Percentiles rank a stretch among this genome's conserved stretches.
These are phyloP conservation scores for Cryptocephalus moraei DNA, from an alignment of 2,888 invertebrate genomes.

Conservation along the genomic window DNA sequence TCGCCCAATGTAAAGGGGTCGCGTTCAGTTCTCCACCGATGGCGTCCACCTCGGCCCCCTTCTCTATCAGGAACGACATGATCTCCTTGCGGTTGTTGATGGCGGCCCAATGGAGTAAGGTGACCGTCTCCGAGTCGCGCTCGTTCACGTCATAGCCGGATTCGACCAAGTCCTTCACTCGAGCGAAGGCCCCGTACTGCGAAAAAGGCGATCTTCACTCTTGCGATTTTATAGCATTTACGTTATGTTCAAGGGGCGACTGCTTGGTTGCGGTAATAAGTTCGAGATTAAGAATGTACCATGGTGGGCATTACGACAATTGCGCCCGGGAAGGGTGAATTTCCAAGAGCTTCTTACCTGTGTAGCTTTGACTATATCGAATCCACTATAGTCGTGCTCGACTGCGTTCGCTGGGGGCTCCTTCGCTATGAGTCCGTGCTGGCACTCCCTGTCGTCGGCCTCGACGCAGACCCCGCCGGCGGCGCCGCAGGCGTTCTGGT, in stretches of 20 bases:
- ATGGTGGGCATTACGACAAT: no score
- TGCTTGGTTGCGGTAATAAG: no score
- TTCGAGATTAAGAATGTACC: no score
- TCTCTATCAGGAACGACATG: conserved; percentile 76
- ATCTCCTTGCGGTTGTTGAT: conserved; percentile 95
- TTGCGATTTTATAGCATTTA: not conserved
- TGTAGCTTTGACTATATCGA: conserved; percentile 90
- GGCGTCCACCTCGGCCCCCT: conserved; percentile 83
- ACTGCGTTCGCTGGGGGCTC: conserved; percentile 52
- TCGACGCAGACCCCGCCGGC: conserved; percentile 57
- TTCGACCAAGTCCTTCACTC: conserved; percentile 79
- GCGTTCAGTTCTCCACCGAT: conserved; percentile 93
- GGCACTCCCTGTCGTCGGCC: conserved; percentile 51
- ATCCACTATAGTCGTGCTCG: conserved; percentile 68
- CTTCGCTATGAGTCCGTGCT: conserved; percentile 48
- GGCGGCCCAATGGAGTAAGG: conserved; percentile 97
- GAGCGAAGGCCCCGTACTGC: conserved; percentile 77
- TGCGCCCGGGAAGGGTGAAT: no score
- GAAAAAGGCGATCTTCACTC: conserved; percentile 9
- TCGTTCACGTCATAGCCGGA: conserved; percentile 90
- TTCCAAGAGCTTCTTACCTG: conserved; percentile 54
- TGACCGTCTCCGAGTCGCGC: conserved; percentile 91
- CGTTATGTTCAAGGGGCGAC: not conserved
- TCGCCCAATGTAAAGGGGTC: conserved; percentile 97
- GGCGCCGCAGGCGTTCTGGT: conserved; percentile 63